Evolutionary conservation across 2,113 vertebrate species (phyloP).

Genomic region (Ursus arctos): DNA sequence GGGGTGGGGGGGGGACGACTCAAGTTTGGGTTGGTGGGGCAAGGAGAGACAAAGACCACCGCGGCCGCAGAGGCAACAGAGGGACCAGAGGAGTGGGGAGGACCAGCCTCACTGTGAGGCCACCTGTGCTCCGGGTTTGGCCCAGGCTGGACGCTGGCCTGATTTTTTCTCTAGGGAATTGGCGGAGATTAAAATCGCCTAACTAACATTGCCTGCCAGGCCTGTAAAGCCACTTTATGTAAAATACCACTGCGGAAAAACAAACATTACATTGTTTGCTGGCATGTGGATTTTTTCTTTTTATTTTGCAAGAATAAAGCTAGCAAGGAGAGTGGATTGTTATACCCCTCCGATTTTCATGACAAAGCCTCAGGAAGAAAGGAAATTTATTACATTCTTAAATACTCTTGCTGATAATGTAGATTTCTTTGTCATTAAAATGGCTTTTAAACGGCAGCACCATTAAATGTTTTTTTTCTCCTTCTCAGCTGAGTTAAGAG

Average conservation of each 20-base stretch:
- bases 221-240: neutral
- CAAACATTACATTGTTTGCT: neutral
- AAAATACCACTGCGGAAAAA: neutral
- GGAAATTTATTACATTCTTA: neutral
- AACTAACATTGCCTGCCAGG: neutral
- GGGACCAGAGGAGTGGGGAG: neutral
- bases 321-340: neutral
- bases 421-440: too few relatives aligned
- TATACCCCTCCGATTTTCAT: neutral
- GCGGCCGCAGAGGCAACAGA: neutral
- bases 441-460: neutral
- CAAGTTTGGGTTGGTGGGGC: neutral
- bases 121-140: neutral
- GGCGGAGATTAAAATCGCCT: neutral
- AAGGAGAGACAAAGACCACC: neutral
- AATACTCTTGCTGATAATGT: neutral
- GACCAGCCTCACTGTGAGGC: rapidly evolving
- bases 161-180: neutral
- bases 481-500: neutral
- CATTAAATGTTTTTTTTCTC: neutral
- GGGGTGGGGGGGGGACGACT: neutral
- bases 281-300: neutral
- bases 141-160: neutral
- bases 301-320: neutral
- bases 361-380: neutral